phyloP scores from a whole-genome alignment of 2,888 invertebrate genomes.

The Periphyllus acericola region DNA sequence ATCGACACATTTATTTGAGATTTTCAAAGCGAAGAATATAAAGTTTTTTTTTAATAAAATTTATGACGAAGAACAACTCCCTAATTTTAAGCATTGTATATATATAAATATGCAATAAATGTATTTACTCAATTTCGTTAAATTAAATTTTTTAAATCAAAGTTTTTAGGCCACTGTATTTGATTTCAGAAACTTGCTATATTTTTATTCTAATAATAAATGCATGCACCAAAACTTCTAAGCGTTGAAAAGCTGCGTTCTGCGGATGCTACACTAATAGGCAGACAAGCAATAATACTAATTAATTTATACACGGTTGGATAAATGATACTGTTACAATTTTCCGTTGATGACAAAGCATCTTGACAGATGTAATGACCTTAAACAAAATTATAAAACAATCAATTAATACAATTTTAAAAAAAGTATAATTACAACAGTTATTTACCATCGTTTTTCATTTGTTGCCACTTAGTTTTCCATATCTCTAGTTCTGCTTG shows the following conservation, averaged over 20 bases:
- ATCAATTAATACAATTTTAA: neutral
- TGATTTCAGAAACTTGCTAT: no score
- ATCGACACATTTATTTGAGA: no score
- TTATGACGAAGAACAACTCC: neutral
- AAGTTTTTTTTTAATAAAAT: constrained; percentile 1
- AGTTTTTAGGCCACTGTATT: no score
- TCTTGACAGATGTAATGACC: neutral
- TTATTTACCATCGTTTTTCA: neutral
- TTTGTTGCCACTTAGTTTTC: neutral
- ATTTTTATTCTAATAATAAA: neutral
- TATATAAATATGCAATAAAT: neutral
- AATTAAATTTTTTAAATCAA: no score
- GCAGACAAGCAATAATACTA: no score
- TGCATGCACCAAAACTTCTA: neutral
- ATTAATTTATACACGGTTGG: no score
- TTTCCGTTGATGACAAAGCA: no score
- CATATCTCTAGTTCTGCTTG: neutral
- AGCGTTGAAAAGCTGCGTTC: no score
- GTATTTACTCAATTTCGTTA: no score
- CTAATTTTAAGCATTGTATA: constrained; percentile 9
- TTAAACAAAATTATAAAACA: neutral
- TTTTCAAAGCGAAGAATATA: constrained; percentile 6
- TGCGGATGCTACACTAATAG: no score
- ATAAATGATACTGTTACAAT: no score
- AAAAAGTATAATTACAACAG: neutral